Evolutionary conservation across 2,888 invertebrate genomes (phyloP).

Genomic region (Monoplex corrugatus): DNA sequence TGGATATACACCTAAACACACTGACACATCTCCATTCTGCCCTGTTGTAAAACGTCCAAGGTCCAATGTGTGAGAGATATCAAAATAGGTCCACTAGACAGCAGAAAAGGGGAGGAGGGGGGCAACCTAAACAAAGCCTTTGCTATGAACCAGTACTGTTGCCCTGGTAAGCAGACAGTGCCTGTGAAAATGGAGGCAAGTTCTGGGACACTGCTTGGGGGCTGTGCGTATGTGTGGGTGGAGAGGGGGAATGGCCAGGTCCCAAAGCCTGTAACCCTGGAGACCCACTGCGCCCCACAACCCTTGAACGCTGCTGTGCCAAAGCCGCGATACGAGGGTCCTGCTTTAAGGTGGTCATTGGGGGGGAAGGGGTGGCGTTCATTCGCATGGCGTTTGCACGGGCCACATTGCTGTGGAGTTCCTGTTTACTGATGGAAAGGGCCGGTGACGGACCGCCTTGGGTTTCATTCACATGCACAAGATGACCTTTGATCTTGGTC

Average conservation of each 20-base stretch:
- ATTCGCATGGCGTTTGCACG: not conserved
- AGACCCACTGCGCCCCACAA: conserved; percentile 38
- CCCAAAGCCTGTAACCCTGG: conserved; percentile 20
- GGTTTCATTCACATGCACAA: not conserved
- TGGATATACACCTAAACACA: too few species aligned
- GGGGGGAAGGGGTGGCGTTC: not conserved
- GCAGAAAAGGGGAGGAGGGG: not conserved
- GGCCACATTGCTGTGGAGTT: not conserved
- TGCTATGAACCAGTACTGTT: conserved; percentile 43
- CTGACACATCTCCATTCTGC: too few species aligned
- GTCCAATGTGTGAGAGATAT: too few species aligned
- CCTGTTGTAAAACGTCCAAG: too few species aligned
- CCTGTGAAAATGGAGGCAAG: conserved; percentile 24
- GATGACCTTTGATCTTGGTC: conserved; percentile 34
- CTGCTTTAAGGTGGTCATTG: conserved; percentile 25
- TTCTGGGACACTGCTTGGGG: conserved; percentile 37
- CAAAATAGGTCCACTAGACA: too few species aligned
- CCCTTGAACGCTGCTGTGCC: conserved; percentile 36
- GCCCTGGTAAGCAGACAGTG: conserved; percentile 35
- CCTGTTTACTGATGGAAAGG: conserved; percentile 8
- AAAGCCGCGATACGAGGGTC: conserved; percentile 36
- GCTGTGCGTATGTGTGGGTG: conserved; percentile 22
- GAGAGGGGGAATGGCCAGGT: conserved; percentile 39
- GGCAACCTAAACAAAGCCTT: not conserved
- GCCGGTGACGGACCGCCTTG: too few species aligned